Evolutionary conservation across 2,797 vertebrate genomes (phyloP), one percentile per base, ranked within the genome.

Genomic region (Echeneis naucrates): DNA sequence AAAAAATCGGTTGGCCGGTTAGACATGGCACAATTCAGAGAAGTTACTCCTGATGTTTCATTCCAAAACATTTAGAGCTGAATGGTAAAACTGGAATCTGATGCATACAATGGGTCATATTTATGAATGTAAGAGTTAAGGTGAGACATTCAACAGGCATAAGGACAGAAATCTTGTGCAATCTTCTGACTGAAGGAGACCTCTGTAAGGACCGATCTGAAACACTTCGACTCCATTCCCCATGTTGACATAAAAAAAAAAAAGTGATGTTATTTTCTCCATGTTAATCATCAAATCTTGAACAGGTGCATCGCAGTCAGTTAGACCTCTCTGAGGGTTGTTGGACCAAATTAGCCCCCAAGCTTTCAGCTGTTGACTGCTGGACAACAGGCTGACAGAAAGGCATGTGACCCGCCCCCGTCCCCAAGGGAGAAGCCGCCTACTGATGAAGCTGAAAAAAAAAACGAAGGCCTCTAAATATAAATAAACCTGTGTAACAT

Each of bases 401-500:
- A 88, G 84, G 65, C 86, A 87, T 82, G 75, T 79, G 86, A 81
- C 76, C 77, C 75, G n/a, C n/a, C 40, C 30, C n/a, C n/a, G n/a
- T n/a, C n/a, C 19, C 42, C 11, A 44, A 61, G 61, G 59, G 68
- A 68, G 66, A 72, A 81, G 62, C 86, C 81, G 86, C 87, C 88
- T 82, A 84, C 87, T 81, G 78, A 88, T 89, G 85, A 86, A 88
- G 89, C 82, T 73, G 87, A 78, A 80, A 76, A 78, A 80, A 76
- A 90, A 90, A 91, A 90, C 78, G 89, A 90, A 83, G 60, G 59
- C 80, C 61, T 81, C 79, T 69, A 87, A 90, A 88, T 58, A 88
- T 64, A 90, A 92, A 92, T 89, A 91, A 90, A 90, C 79, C 30
- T 80, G 61, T 23, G 59, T 65, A 85, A 81, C 89, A 91, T 87